Conservation (phyloP, 2,888 invertebrate genomes). For the Tigriopus californicus region DNA sequence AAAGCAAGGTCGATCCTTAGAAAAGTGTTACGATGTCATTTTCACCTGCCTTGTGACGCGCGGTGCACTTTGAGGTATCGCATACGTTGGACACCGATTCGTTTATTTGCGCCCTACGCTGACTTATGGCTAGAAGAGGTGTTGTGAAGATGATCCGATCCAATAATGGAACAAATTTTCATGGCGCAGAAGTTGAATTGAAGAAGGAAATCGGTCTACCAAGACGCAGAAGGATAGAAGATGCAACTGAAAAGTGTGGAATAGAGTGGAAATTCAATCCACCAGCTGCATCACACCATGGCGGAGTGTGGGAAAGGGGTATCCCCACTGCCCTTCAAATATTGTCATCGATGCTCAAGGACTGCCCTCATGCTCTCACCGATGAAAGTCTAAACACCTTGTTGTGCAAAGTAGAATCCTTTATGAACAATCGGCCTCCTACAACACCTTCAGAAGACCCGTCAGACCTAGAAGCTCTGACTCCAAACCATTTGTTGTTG, state of each 20-base stretch:
- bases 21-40: no score
- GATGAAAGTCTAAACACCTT: conserved; percentile 11
- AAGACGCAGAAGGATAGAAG: no score
- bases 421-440: not conserved
- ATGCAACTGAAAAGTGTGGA: not conserved
- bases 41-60: no score
- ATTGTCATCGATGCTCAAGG: not conserved
- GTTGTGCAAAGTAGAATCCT: conserved; percentile 12
- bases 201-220: not conserved
- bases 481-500: conserved; percentile 11
- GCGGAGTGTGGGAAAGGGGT: conserved; percentile 14
- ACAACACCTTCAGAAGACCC: not conserved
- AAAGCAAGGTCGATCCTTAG: no score
- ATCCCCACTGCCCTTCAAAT: conserved; percentile 10
- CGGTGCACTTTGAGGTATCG: no score
- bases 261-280: conserved; percentile 11
- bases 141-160: not conserved
- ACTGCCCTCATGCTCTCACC: not conserved
- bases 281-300: conserved; percentile 2
- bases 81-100: no score
- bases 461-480: conserved; percentile 1
- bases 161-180: no score
- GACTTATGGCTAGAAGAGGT: not conserved
- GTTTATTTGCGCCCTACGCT: not conserved
- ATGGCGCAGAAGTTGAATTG: not conserved